Conservation (phyloP, 2,113 vertebrate genomes). For the Phrynosoma blainvillii region DNA sequence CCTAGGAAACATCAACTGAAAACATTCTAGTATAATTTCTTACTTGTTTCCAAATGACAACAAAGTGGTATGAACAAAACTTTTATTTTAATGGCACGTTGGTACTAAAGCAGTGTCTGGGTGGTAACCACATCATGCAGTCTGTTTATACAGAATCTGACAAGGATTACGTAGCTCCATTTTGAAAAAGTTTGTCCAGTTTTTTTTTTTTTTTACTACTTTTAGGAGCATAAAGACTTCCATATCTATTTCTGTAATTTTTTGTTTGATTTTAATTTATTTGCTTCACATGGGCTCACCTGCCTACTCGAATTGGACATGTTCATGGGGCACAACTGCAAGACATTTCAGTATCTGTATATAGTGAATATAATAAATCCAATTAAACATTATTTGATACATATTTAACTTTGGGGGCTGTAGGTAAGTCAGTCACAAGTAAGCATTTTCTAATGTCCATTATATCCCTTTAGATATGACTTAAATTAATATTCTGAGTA, state of each 20-base stretch:
- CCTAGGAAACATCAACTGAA: conserved; percentile 66
- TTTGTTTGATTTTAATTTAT: conserved; percentile 79
- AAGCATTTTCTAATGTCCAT: conserved; percentile 84
- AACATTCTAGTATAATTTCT: conserved; percentile 65
- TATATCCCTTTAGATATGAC: conserved; percentile 79
- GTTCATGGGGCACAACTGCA: conserved; percentile 77
- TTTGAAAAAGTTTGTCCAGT: conserved; percentile 64
- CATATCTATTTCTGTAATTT: conserved; percentile 69
- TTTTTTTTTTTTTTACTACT: conserved; percentile 49
- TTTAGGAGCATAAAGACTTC: conserved; percentile 61
- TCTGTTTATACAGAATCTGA: conserved; percentile 59
- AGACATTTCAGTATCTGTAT: conserved; percentile 86
- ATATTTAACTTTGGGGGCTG: conserved; percentile 85
- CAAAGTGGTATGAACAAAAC: conserved; percentile 58
- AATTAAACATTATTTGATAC: conserved; percentile 88
- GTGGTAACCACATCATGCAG: conserved; percentile 61
- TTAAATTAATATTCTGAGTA: conserved; percentile 81
- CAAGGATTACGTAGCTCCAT: conserved; percentile 66
- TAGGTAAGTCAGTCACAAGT: conserved; percentile 83
- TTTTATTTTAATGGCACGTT: conserved; percentile 68
- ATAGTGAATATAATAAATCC: conserved; percentile 88
- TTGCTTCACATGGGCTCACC: conserved; percentile 74
- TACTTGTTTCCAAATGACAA: conserved; percentile 64
- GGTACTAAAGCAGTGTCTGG: conserved; percentile 69
- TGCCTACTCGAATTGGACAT: conserved; percentile 74